Evolutionary conservation across 2,113 vertebrate genomes (phyloP).

Genomic region (Myrmecophaga tridactyla): DNA sequence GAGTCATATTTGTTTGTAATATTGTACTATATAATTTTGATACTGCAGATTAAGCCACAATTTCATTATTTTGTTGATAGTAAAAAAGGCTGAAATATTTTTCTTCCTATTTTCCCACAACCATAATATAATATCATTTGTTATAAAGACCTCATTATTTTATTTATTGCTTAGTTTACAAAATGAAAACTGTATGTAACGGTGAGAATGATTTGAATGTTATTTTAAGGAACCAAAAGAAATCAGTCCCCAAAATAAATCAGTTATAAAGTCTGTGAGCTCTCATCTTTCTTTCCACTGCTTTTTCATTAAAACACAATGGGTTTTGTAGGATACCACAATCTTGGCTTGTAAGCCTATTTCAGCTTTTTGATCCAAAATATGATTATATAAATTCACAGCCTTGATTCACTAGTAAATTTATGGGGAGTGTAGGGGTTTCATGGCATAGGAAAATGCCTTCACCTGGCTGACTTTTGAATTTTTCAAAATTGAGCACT

Average conservation of each 20-base stretch:
- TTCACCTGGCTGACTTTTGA: neutral
- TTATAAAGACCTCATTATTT: neutral
- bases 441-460: neutral
- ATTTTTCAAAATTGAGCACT: neutral
- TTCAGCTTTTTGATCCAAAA: neutral
- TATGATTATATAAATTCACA: neutral
- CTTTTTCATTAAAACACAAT: accelerated
- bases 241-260: neutral
- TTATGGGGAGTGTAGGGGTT: neutral
- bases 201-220: neutral
- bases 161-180: neutral
- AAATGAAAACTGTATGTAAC: neutral
- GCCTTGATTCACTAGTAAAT: neutral
- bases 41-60: neutral
- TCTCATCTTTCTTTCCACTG: neutral
- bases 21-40: neutral
- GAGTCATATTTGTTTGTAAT: neutral
- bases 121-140: neutral
- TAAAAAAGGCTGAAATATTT: neutral
- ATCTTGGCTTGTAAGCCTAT: neutral
- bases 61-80: neutral
- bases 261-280: neutral
- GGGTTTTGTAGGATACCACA: neutral
- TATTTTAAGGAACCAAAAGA: slow-evolving; percentile 1
- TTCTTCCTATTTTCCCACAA: neutral